phyloP scores from a whole-genome alignment of 1,140 invertebrate species.

The Bombus waltoni region DNA sequence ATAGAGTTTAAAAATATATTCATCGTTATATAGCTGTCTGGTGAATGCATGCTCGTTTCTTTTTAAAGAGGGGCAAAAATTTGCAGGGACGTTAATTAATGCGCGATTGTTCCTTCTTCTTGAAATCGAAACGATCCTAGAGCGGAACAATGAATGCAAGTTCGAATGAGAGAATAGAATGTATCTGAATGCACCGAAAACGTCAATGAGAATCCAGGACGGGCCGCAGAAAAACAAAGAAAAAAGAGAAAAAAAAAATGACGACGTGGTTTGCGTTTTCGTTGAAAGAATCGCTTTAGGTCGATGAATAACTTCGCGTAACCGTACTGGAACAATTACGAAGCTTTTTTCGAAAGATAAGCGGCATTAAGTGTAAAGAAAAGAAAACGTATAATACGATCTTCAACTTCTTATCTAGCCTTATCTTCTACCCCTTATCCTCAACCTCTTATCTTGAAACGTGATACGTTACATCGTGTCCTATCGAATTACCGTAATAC shows the following conservation, averaged over 20 bases:
- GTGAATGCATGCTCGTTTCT: background rate
- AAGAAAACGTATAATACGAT: too few relatives aligned
- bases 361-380: background rate
- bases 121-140: conserved; percentile 9
- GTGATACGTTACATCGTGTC: background rate
- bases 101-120: background rate
- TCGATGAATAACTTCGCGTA: background rate
- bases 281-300: background rate
- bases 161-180: conserved; percentile 8
- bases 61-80: background rate
- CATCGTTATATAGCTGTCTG: background rate
- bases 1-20: too few relatives aligned
- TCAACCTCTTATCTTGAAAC: background rate
- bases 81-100: background rate
- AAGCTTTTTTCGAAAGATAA: background rate
- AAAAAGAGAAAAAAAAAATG: too few relatives aligned
- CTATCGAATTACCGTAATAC: background rate
- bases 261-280: background rate
- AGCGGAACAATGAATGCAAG: conserved; percentile 3
- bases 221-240: background rate
- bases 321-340: background rate
- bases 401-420: background rate
- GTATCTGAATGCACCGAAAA: conserved; percentile 11
- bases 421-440: background rate
- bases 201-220: background rate